These are phyloP conservation scores for Catharus bicknelli DNA, from an alignment of 2,113 vertebrate species.

Conservation along the genomic window DNA sequence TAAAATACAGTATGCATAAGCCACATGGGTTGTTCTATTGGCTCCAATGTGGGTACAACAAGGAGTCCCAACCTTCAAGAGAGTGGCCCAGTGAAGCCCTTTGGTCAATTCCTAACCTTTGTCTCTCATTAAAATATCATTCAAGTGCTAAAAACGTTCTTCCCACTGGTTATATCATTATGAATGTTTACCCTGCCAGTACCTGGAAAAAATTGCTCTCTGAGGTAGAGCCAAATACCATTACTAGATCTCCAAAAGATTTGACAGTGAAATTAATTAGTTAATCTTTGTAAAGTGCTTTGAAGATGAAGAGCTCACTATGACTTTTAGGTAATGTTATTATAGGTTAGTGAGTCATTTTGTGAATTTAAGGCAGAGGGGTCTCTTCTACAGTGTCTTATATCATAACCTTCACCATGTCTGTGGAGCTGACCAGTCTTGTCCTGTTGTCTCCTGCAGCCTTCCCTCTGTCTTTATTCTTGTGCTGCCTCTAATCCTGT, in stretches of 20 bases:
- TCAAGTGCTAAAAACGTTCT: conserved; percentile 52
- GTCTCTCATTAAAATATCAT: conserved; percentile 34
- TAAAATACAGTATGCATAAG: background rate
- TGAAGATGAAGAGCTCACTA: conserved; percentile 71
- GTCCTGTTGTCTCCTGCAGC: background rate
- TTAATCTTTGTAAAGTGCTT: conserved; percentile 73
- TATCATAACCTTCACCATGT: background rate
- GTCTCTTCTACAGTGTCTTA: conserved; percentile 1
- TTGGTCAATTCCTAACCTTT: conserved; percentile 52
- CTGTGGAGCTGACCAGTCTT: background rate
- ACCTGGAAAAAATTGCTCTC: conserved; percentile 73
- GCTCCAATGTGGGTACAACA: background rate
- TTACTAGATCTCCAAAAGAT: conserved; percentile 74
- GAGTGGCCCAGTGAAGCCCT: conserved; percentile 4
- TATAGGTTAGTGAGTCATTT: conserved; percentile 72
- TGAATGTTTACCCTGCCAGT: conserved; percentile 71
- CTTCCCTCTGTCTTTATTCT: background rate
- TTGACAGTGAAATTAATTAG: conserved; percentile 77
- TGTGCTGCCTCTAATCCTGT: background rate
- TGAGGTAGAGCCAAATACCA: conserved; percentile 74
- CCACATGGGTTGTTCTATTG: background rate
- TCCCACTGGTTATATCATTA: conserved; percentile 72
- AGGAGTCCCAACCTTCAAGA: background rate
- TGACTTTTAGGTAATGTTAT: conserved; percentile 73
- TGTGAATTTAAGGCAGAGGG: conserved; percentile 54